A percentile compares a stretch with the other conserved stretches of the same genome.
phyloP scores from a whole-genome alignment of 2,888 invertebrate genomes.

The Tricholauxania praeusta region DNA sequence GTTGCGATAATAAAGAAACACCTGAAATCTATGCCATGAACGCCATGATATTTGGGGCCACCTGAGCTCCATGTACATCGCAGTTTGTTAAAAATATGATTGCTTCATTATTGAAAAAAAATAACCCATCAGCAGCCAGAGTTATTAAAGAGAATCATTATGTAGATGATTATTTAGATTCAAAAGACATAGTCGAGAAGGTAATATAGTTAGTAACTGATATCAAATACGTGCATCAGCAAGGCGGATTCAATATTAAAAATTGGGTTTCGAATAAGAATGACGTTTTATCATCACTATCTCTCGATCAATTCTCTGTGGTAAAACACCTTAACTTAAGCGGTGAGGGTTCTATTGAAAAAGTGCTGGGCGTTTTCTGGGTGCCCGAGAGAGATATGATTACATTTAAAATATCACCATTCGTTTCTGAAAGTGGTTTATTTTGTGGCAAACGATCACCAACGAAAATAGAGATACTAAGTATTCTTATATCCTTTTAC shows the following conservation, averaged over 20 bases:
- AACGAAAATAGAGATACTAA: conserved; percentile 23
- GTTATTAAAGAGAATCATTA: conserved; percentile 7
- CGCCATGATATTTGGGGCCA: conserved; percentile 8
- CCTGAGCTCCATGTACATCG: conserved; percentile 6
- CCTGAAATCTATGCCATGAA: conserved; percentile 7
- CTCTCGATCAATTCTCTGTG: background rate
- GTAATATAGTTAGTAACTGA: conserved; percentile 18
- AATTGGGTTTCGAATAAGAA: conserved; percentile 31
- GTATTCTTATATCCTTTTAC: conserved; percentile 9
- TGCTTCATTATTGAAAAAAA: background rate
- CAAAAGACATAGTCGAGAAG: background rate
- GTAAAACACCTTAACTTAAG: no score
- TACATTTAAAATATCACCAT: background rate
- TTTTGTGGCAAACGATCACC: background rate
- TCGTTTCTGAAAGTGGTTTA: background rate
- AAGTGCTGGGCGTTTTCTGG: background rate
- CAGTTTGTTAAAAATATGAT: conserved; percentile 6
- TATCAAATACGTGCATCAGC: conserved; percentile 27
- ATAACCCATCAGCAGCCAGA: background rate
- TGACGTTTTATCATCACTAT: background rate
- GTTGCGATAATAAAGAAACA: background rate
- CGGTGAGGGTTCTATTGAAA: background rate
- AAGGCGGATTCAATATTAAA: conserved; percentile 34
- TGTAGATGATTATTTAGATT: conserved; percentile 1
- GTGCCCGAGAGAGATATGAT: background rate